These are phyloP conservation scores for Cataglyphis hispanica DNA, from an alignment of 1,140 invertebrate genomes.

Conservation along the genomic window DNA sequence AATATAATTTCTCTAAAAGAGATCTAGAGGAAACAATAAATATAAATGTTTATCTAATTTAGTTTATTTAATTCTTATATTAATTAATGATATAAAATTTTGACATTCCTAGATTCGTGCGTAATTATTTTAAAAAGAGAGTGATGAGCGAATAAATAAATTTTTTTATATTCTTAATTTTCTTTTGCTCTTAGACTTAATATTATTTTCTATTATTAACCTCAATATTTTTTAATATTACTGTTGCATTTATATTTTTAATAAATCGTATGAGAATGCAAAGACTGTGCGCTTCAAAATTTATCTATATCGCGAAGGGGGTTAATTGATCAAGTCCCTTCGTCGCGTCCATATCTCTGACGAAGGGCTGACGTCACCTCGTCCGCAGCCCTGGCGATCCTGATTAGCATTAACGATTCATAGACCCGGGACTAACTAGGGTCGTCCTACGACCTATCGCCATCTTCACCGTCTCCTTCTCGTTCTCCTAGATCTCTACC, in stretches of 20 bases:
- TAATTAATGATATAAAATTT: no score
- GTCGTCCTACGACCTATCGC: constrained; percentile 79
- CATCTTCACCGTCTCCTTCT: constrained; percentile 74
- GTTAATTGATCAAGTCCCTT: constrained; percentile 83
- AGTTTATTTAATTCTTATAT: neutral
- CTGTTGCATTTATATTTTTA: neutral
- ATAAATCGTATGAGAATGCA: constrained; percentile 14
- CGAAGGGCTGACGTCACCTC: constrained; percentile 81
- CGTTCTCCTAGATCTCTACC: constrained; percentile 63
- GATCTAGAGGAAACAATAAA: no score
- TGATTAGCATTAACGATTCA: constrained; percentile 85
- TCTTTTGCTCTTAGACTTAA: neutral
- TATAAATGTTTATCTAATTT: neutral
- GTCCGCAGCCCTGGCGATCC: constrained; percentile 77
- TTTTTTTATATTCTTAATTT: neutral
- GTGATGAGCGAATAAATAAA: no score
- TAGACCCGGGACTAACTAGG: constrained; percentile 81
- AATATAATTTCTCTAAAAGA: neutral
- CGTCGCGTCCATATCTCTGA: constrained; percentile 75
- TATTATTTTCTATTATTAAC: neutral
- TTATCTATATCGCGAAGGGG: constrained; percentile 78
- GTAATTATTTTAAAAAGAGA: neutral
- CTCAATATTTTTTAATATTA: neutral
- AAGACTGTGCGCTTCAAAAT: constrained; percentile 60
- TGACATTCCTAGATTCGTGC: no score